Evolutionary conservation across 2,888 invertebrate species (phyloP).

Genomic region (Bedellia somnulentella): DNA sequence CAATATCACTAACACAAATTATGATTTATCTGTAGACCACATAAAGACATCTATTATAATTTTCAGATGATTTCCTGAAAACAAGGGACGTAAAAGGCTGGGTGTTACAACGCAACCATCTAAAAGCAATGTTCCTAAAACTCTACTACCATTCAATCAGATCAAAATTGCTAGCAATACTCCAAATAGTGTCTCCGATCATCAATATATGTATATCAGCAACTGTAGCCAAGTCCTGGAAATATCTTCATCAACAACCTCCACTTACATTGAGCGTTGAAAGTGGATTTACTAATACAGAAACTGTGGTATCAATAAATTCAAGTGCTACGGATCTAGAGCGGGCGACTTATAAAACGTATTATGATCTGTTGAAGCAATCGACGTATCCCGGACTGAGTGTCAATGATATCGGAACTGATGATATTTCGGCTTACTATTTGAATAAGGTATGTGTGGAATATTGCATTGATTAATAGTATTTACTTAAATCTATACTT

Average conservation of each 20-base stretch:
- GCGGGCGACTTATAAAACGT: slow-evolving; percentile 24
- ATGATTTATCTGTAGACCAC: no score
- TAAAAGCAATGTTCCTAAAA: slow-evolving; percentile 49
- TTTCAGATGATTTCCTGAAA: slow-evolving; percentile 27
- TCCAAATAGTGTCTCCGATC: slow-evolving; percentile 45
- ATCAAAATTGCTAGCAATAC: slow-evolving; percentile 35
- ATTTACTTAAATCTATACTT: no score
- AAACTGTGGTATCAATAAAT: slow-evolving; percentile 31
- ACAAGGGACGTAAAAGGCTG: slow-evolving; percentile 38
- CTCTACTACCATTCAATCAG: slow-evolving; percentile 35
- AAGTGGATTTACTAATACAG: slow-evolving; percentile 32
- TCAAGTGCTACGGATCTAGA: slow-evolving; percentile 24
- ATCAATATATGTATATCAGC: slow-evolving; percentile 46
- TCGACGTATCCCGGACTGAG: slow-evolving; percentile 23
- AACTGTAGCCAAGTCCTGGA: slow-evolving; percentile 43
- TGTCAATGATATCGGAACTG: slow-evolving; percentile 29
- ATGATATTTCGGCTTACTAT: slow-evolving; percentile 36
- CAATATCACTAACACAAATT: no score
- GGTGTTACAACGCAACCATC: slow-evolving; percentile 38
- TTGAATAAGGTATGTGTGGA: slow-evolving; percentile 39
- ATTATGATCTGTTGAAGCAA: slow-evolving; percentile 33
- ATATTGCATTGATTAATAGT: no score
- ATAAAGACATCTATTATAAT: no score
- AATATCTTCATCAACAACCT: slow-evolving; percentile 58
- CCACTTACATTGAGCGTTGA: slow-evolving; percentile 56